Conservation (phyloP, 2,797 vertebrate genomes). For the Coendou prehensilis region DNA sequence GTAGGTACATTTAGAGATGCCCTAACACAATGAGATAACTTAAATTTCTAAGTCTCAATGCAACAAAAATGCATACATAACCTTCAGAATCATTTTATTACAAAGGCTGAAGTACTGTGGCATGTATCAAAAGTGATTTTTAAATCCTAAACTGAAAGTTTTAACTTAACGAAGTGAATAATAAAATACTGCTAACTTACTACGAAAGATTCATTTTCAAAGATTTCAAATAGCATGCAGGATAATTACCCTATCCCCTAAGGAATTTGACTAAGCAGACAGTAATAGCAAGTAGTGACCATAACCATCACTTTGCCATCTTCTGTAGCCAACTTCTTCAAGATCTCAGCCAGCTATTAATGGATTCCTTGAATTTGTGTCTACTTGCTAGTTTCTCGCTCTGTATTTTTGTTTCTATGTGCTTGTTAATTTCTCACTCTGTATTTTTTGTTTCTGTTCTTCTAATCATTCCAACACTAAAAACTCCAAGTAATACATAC, state of each 20-base stretch:
- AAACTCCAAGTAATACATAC: slow-evolving; percentile 40
- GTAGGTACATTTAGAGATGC: neutral
- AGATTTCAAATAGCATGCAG: slow-evolving; percentile 49
- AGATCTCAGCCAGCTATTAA: slow-evolving; percentile 53
- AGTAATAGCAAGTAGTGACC: slow-evolving; percentile 46
- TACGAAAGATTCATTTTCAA: slow-evolving; percentile 60
- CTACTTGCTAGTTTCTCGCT: slow-evolving; percentile 45
- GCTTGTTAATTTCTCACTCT: slow-evolving; percentile 32
- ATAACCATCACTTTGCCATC: slow-evolving; percentile 61
- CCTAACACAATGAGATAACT: slow-evolving; percentile 29
- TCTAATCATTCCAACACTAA: slow-evolving; percentile 68
- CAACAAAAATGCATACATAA: neutral
- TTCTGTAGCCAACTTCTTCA: slow-evolving; percentile 60
- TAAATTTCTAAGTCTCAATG: slow-evolving; percentile 19
- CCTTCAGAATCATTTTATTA: slow-evolving; percentile 24
- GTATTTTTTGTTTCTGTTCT: slow-evolving; percentile 69
- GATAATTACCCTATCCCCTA: slow-evolving; percentile 46
- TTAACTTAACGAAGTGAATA: slow-evolving; percentile 66
- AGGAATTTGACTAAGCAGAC: slow-evolving; percentile 20
- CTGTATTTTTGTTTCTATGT: neutral
- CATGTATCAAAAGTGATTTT: slow-evolving; percentile 23
- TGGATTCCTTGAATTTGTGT: slow-evolving; percentile 55
- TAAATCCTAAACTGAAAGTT: slow-evolving; percentile 14
- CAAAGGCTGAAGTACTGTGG: neutral
- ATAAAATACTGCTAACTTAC: slow-evolving; percentile 47